These are phyloP conservation scores for Cyclargus thomasi DNA, from an alignment of 1,140 invertebrate species.

Conservation along the genomic window DNA sequence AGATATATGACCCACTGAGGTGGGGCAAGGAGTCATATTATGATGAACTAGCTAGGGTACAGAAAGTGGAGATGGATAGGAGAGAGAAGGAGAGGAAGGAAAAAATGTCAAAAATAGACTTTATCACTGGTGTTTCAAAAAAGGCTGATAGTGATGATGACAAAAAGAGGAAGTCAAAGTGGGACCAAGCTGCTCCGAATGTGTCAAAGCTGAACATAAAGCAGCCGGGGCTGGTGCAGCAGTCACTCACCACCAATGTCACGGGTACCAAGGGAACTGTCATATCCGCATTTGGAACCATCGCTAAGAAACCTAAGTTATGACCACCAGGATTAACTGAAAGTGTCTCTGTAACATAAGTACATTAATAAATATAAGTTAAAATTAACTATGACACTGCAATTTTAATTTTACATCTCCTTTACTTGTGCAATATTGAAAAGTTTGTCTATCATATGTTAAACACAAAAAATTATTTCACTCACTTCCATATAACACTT, in stretches of 20 bases:
- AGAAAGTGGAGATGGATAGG: slow-evolving; percentile 94
- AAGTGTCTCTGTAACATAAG: not conserved
- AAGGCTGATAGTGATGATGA: slow-evolving; percentile 81
- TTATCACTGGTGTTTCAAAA: slow-evolving; percentile 88
- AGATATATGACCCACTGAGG: slow-evolving; percentile 92
- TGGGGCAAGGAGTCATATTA: slow-evolving; percentile 96
- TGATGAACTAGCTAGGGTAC: slow-evolving; percentile 91
- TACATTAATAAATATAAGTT: not conserved
- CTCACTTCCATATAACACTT: no score
- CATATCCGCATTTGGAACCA: slow-evolving; percentile 90
- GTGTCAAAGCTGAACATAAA: slow-evolving; percentile 74
- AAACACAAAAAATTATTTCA: no score
- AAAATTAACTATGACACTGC: not conserved
- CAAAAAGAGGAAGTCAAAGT: slow-evolving; percentile 90
- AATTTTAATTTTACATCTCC: not conserved
- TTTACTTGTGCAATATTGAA: no score
- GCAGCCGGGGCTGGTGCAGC: slow-evolving; percentile 78
- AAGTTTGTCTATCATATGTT: no score
- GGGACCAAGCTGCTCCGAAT: slow-evolving; percentile 88
- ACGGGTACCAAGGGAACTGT: slow-evolving; percentile 91
- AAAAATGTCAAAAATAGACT: slow-evolving; percentile 89
- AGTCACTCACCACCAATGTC: slow-evolving; percentile 83
- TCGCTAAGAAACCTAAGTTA: slow-evolving; percentile 84
- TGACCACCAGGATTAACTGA: slow-evolving; percentile 31
- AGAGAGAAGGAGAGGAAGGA: slow-evolving; percentile 94